A percentile compares a stretch with the other conserved stretches of the same genome.
Evolutionary conservation across 1,140 invertebrate species (phyloP).

Genomic region (Andricus grossulariae): DNA sequence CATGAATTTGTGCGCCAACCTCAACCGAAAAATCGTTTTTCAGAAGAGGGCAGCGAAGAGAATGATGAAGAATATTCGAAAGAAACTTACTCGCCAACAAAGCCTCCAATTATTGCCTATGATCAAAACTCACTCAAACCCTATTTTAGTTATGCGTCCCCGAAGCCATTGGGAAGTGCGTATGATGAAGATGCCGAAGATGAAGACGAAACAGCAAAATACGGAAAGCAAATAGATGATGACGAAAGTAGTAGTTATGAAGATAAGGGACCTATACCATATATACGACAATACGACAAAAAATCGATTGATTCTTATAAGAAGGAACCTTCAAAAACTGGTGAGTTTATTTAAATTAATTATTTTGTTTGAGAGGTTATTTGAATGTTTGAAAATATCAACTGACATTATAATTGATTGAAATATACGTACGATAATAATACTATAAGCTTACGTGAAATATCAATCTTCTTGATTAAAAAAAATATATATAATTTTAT

Average conservation of each 20-base stretch:
- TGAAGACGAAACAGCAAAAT: conserved; percentile 53
- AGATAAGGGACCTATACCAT: conserved; percentile 25
- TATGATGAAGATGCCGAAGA: conserved; percentile 55
- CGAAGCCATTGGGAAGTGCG: conserved; percentile 29
- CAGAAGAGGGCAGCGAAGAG: conserved; percentile 40
- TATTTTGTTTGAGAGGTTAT: not conserved
- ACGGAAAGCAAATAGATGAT: conserved; percentile 48
- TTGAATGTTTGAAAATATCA: not conserved
- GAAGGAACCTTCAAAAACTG: conserved; percentile 51
- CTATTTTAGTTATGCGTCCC: not conserved
- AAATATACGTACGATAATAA: conserved; percentile 48
- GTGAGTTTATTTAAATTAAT: conserved; percentile 49
- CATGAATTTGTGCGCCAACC: not conserved
- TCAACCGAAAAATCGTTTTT: conserved; percentile 34
- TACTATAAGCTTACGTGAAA: no score
- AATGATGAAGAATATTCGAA: conserved; percentile 49
- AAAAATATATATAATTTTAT: no score
- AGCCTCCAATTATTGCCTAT: conserved; percentile 24
- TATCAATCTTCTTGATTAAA: no score
- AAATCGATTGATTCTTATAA: conserved; percentile 63
- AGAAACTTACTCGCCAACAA: conserved; percentile 39
- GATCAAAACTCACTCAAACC: conserved; percentile 43
- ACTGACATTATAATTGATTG: conserved; percentile 33
- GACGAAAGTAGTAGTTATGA: conserved; percentile 36
- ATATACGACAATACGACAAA: conserved; percentile 51